These are phyloP conservation scores for Characodon lateralis DNA, from an alignment of 2,797 vertebrate species.

Conservation along the genomic window DNA sequence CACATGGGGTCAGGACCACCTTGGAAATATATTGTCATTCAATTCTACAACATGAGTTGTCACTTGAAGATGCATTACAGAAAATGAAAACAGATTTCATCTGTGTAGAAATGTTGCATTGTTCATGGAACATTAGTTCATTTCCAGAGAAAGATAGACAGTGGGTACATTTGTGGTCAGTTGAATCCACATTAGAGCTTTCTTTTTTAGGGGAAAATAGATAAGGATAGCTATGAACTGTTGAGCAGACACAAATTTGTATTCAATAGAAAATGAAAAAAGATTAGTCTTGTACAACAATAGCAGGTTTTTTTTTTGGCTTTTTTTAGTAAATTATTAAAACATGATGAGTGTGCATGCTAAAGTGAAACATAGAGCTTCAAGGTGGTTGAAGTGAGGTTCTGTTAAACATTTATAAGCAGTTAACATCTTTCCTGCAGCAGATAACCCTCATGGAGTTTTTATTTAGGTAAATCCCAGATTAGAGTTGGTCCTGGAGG, in stretches of 20 bases:
- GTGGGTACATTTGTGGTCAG: not conserved
- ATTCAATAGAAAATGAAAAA: too few relatives aligned
- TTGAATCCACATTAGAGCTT: not conserved
- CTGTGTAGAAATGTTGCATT: not conserved
- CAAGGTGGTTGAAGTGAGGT: too few relatives aligned
- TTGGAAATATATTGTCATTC: not conserved
- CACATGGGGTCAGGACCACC: not conserved
- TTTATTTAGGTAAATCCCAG: too few relatives aligned
- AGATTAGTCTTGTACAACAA: not conserved
- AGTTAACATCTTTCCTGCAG: too few relatives aligned
- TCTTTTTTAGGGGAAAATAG: not conserved
- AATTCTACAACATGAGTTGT: not conserved
- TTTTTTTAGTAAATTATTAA: not conserved
- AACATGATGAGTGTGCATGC: not conserved
- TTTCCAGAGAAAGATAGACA: not conserved
- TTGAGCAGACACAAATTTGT: too few relatives aligned
- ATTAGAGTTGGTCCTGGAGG: too few relatives aligned
- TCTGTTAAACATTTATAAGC: too few relatives aligned
- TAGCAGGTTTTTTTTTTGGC: not conserved
- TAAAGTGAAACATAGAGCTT: too few relatives aligned
- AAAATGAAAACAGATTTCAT: not conserved
- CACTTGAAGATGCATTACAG: not conserved
- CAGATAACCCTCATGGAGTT: too few relatives aligned
- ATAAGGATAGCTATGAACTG: not conserved
- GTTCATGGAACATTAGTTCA: not conserved